Conservation (phyloP, 1,140 invertebrate species). For the Zaprionus vittiger region DNA sequence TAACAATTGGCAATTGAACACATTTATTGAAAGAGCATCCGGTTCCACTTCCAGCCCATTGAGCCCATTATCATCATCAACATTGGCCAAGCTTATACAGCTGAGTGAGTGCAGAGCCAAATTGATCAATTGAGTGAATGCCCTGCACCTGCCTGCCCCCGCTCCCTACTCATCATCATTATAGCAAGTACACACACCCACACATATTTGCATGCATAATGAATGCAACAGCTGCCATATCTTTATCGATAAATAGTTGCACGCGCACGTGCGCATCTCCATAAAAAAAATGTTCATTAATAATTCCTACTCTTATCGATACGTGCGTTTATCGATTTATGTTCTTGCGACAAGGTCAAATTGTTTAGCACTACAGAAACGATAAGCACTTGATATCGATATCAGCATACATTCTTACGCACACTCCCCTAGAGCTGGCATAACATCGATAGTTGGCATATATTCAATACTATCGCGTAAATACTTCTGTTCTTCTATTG, state of each 20-base stretch:
- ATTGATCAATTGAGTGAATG: constrained; percentile 44
- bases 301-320: constrained; percentile 23
- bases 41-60: constrained; percentile 51
- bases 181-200: constrained; percentile 1
- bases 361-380: constrained; percentile 16
- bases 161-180: background rate
- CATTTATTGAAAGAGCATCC: constrained; percentile 47
- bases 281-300: constrained; percentile 19
- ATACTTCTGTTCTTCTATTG: too few species aligned
- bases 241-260: constrained; percentile 1
- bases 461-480: too few species aligned
- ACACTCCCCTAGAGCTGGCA: too few species aligned
- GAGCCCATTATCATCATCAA: constrained; percentile 35
- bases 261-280: constrained; percentile 18
- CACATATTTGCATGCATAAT: constrained; percentile 19
- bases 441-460: too few species aligned
- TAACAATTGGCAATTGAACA: constrained; percentile 36
- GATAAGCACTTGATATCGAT: constrained; percentile 24
- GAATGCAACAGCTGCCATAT: constrained; percentile 17
- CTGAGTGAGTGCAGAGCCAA: constrained; percentile 43
- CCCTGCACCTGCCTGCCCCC: background rate
- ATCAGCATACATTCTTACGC: background rate
- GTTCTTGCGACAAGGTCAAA: constrained; percentile 36
- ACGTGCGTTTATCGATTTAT: constrained; percentile 22
- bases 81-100: constrained; percentile 27